Evolutionary conservation across 2,888 invertebrate species (phyloP), one percentile per base, ranked within the genome.

Genomic region (Plebejus argus): DNA sequence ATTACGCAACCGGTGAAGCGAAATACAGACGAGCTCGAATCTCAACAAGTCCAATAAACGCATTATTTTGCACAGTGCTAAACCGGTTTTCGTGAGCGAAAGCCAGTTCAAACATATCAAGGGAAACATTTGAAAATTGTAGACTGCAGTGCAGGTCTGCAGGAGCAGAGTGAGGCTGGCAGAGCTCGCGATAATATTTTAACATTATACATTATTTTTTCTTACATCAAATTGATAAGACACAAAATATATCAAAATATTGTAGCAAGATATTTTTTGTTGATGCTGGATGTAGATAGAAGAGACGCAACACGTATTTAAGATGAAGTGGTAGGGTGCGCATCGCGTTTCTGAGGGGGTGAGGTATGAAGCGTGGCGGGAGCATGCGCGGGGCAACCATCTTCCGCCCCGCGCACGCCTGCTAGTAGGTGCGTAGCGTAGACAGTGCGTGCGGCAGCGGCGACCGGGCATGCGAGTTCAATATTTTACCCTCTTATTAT

Each of bases 61-160:
- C 78, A 79, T 78, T 80, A 77, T 78, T 78, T 53, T 66, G 83
- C 83, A 78, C 78, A 79, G 72, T 45, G 82, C 83, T 81, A 86
- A 90, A 91, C 91, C 90, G 86, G 90, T 91, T 90, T 88, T 89
- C 85, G 85, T 87, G 87, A 86, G 88, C 86, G 87, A 87, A 86
- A 86, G 84, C 86, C 84, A 84, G 82, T 80, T 82, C 81, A 79
- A 80, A 81, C 79, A 78, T 33, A 66, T 79, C 81, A 78, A 77
- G 76, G 79, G 83, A 74, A 74, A 74, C 23, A 53, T 74, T 74
- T 74, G 74, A 74, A 74, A 74, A 74, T 72, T 28, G 45, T 53
- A 33, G 66, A 53, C 45, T 28, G 45, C 74, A 18, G 28, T 66
- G 28, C 66, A 33, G 28, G 66, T 7, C 18, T 66, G 28, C 66